phyloP scores from a whole-genome alignment of 30 jellyfish, hydroid and myxozoan species.

The Cassiopea xamachana region DNA sequence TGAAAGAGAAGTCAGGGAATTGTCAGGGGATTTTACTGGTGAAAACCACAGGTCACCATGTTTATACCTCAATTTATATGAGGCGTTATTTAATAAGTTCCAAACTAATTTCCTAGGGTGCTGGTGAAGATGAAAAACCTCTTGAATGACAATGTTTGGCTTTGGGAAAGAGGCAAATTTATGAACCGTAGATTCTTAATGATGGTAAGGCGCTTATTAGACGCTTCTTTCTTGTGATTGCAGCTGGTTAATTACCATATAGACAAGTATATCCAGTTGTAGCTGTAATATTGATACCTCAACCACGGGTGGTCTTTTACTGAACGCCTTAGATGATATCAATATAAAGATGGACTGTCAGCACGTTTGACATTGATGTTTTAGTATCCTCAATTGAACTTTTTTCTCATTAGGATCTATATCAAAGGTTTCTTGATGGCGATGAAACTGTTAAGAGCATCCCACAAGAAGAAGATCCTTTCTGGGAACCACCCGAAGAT shows the following conservation, averaged over 20 bases:
- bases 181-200: conserved; percentile 91
- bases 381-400: background rate
- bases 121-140: conserved; percentile 94
- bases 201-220: conserved; percentile 74
- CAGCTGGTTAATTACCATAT: background rate
- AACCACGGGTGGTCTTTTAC: no score
- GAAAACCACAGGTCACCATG: no score
- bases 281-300: no score
- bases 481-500: conserved; percentile 98
- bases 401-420: conserved; percentile 72
- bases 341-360: no score
- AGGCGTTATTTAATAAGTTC: background rate
- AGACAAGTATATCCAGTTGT: no score
- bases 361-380: no score
- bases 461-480: conserved; percentile 95
- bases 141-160: conserved; percentile 96
- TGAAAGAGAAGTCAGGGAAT: no score
- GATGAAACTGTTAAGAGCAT: conserved; percentile 80
- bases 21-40: no score
- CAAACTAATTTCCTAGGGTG: conserved; percentile 61
- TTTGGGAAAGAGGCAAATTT: conserved; percentile 99
- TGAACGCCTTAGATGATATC: no score
- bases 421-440: conserved; percentile 96
- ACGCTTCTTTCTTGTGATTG: no score
- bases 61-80: no score